These are phyloP conservation scores for Mechanitis mazaeus DNA, from an alignment of 2,888 invertebrate genomes.

Conservation along the genomic window DNA sequence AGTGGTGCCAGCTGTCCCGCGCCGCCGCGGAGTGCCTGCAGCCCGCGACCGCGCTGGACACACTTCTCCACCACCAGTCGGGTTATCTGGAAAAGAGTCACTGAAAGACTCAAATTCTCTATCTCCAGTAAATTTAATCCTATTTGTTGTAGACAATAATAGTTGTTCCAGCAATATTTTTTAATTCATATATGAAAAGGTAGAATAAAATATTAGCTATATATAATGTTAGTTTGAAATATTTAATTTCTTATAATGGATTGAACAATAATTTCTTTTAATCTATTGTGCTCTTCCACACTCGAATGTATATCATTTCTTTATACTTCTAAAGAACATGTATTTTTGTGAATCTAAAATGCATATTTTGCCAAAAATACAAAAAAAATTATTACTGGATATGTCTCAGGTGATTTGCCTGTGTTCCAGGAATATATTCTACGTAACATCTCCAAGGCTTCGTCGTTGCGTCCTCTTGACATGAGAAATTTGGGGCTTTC, in stretches of 20 bases:
- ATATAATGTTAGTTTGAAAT: no score
- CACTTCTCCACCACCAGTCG: constrained; percentile 57
- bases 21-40: constrained; percentile 76
- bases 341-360: no score
- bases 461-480: constrained; percentile 79
- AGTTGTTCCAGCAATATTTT: no score
- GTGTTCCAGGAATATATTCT: constrained; percentile 81
- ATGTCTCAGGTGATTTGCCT: constrained; percentile 77
- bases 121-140: no score
- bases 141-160: no score
- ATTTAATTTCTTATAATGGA: no score
- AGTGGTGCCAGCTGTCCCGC: constrained; percentile 80
- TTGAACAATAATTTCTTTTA: no score
- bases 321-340: no score
- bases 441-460: constrained; percentile 79
- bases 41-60: constrained; percentile 51
- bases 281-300: no score
- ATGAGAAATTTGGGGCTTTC: constrained; percentile 89
- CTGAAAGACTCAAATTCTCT: background rate
- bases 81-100: constrained; percentile 51
- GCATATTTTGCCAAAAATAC: background rate
- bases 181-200: no score
- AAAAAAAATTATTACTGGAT: constrained; percentile 76
- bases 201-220: no score
- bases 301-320: no score